Base-by-base conservation (phyloP, 2,888 invertebrate genomes). In the Choristoneura rosaceana region DNA sequence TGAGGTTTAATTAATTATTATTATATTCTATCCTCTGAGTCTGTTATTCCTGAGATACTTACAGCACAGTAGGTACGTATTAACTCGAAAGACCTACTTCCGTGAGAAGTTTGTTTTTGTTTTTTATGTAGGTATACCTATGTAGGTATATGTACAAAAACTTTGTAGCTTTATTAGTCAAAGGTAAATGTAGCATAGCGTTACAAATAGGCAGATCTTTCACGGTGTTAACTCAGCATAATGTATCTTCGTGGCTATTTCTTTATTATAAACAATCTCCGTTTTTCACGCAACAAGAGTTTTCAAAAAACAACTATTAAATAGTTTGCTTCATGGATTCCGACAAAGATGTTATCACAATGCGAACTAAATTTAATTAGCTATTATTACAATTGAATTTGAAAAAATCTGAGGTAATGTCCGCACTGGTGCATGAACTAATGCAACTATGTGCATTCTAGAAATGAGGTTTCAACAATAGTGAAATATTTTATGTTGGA, bases 341-440 rank as follows among this genome's bases (percentile, higher is more conserved):
- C 47, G 47, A 45, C 50, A 47, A 59, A 60, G 64, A 65, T 60
- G 59, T 34, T 59, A 60, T 65, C 47, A 41, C 41, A 12, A 43
- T 14, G n/a, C 43, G 34, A 34, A 47, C 69, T 14, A 43, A 70
- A 38, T 58, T 64, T 25, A 61, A 59, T 15, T 15, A 50, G 38
- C 47, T 12, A 3, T 10, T 64, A 59, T 7, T 17, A n/a, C 58
- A 64, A 50, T 60, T 41, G 4, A 17, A 64, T 38, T 38, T 58
- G 3, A 64, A 59, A 38, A 10, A 59, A 59, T 59, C 45, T 14
- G n/a, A 10, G 34, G n/a, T 64, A 64, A 59, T 59, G 38, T 15
- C 14, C 17, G 34, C 25, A 64, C 38, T 47, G 59, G 64, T 70
- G 70, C 63, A 64, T 58, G 59, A 63, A 59, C 38, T 47, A 64